A percentile compares a stretch with the other conserved stretches of the same genome.
Evolutionary conservation across 2,113 vertebrate genomes (phyloP).

Genomic region (Bubo bubo): DNA sequence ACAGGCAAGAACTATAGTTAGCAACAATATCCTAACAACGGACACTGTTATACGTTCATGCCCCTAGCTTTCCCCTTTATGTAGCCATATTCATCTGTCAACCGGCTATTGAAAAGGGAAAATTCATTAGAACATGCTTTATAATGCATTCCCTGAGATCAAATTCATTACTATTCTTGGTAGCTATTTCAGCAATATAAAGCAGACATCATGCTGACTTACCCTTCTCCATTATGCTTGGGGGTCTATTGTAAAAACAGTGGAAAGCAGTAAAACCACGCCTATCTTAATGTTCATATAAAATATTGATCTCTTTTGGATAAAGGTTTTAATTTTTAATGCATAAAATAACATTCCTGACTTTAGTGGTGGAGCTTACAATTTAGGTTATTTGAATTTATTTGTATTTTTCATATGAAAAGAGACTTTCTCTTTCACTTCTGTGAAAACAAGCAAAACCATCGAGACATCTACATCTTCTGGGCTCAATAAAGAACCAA

Average conservation of each 20-base stretch:
- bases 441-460: neutral
- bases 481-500: neutral
- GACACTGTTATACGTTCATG: neutral
- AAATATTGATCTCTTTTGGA: conserved; percentile 32
- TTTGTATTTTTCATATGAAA: neutral
- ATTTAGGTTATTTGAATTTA: neutral
- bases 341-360: neutral
- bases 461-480: neutral
- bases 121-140: conserved; percentile 19
- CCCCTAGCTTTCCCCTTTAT: neutral
- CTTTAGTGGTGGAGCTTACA: neutral
- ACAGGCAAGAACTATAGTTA: neutral
- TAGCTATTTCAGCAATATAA: neutral
- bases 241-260: neutral
- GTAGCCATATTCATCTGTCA: neutral
- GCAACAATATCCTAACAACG: neutral
- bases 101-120: neutral
- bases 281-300: conserved; percentile 31
- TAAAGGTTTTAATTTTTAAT: conserved; percentile 21
- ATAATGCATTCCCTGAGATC: neutral
- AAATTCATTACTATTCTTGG: neutral
- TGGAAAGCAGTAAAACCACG: conserved; percentile 41
- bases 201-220: neutral
- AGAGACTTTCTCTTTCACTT: neutral
- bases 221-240: neutral